Base-by-base conservation (phyloP, 2,797 vertebrate genomes). In the Rachycentron canadum region DNA sequence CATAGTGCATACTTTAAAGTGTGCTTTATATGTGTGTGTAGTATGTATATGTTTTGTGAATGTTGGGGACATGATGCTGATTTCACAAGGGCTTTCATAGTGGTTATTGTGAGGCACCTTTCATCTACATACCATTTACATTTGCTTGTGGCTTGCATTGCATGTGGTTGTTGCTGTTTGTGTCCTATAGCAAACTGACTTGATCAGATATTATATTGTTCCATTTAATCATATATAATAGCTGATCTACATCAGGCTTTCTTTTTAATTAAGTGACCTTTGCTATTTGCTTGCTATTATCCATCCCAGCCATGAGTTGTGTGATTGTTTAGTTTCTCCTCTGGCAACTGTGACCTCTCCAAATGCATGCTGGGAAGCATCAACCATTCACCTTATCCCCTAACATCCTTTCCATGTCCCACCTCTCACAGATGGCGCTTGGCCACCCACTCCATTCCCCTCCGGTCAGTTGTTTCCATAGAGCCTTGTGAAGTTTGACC, bases 391-490 rank as follows among this genome's bases (percentile, higher is more conserved):
- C 61, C 73, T 81, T 83, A 76, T 83, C 49, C 81, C 89, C 87
- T 95, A 94, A 95, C 92, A 88, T 89, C 86, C 83, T 86, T 71
- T 92, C 87, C 89, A 90, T 95, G 76, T 93, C 82, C 88, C 75
- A 56, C 81, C 85, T 90, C 89, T 89, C 87, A 82, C 94, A 96
- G 94, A 95, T 96, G 92, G 92, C 92, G 89, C 88, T 95, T 64
- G 92, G 92, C 82, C 92, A 93, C 81, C 71, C 91, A 30, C 79
- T 89, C 82, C 91, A 91, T 84, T 79, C 92, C 77, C 90, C 91
- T 86, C 92, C 89, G 95, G 95, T 96, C 92, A 96, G 96, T 96
- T 84, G 86, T 86, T 82, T 60, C 80, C 85, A 81, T 86, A 75
- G 72, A 82, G 81, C 79, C 77, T 77, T 91, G 86, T 94, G 83